phyloP scores from a whole-genome alignment of 2,113 vertebrate species.

The Arvicanthis niloticus region DNA sequence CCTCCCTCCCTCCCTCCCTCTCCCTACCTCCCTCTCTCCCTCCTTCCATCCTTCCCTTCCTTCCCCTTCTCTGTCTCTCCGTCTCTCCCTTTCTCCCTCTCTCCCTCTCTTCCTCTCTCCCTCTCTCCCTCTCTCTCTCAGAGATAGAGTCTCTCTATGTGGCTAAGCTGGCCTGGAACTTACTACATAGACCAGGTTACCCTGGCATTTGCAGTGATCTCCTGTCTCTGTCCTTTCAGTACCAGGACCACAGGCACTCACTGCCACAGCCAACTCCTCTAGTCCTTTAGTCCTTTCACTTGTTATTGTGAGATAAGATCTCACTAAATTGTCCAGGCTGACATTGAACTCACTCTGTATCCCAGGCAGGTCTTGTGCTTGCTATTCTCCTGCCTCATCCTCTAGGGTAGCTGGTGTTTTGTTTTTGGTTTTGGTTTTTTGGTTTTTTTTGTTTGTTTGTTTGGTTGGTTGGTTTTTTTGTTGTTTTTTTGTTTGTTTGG shows the following conservation, averaged over 20 bases:
- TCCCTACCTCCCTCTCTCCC: no score
- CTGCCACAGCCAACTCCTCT: accelerated
- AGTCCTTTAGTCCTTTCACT: no score
- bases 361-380: neutral
- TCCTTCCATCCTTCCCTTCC: no score
- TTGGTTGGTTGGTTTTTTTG: neutral
- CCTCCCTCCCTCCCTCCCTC: no score
- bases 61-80: no score
- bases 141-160: neutral
- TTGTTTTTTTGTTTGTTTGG: no score
- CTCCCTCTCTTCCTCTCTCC: no score
- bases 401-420: neutral
- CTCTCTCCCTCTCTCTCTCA: no score
- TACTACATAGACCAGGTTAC: neutral
- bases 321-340: neutral
- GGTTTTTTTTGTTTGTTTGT: no score
- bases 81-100: no score
- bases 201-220: neutral
- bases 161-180: neutral
- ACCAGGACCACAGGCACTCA: neutral
- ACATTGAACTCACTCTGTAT: neutral
- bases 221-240: neutral
- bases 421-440: no score
- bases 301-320: neutral
- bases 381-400: neutral